Base-by-base conservation (phyloP, 2,888 invertebrate species). In the Flexamia atlantica region DNA sequence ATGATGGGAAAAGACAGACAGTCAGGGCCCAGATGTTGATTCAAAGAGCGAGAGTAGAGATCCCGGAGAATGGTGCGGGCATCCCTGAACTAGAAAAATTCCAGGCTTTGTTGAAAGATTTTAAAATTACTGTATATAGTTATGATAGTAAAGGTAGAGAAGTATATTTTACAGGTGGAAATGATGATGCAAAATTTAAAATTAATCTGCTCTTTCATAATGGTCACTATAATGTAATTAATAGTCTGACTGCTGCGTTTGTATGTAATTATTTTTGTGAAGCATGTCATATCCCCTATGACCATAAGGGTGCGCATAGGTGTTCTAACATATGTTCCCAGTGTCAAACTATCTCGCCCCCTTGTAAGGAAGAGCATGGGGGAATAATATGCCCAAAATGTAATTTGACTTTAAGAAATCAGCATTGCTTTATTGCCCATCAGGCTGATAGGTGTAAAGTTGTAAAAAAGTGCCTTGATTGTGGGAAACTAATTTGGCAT, bases 161-260 rank as follows among this genome's bases (percentile, higher is more conserved):
- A 9, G 46, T 46, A 12, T 46, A 46, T 12, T 46, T 46, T 17
- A 3, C 4, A 46, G 46, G 46, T 12, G 46, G 46, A 3, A 46
- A 46, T 17, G 46, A 46, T 12, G 36, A 81, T n/a, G 20, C 46
- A 14, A n/a, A 30, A 30, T 53, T 57, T 2, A 57, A 30, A 30
- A 50, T 88, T n/a, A 87, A 88, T 85, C 82, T 88, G n/a, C 40
- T 88, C 0, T 85, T 85, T 83, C 85, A 46, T 12, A 46, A 46
- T 17, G n/a, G n/a, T 17, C n/a, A 46, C 12, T 46, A 46, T 17
- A 46, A 46, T 86, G 87, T 88, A 7, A 87, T 87, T 20, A 86
- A 83, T 3, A 87, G 86, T 32, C 57, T 87, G 17, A 87, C 87
- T 5, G 85, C 87, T 5, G 86, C 86, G 10, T 87, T 88, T 72